phyloP scores from a whole-genome alignment of 2,113 vertebrate species.

The Lepidiolamprologus cunningtoni region DNA sequence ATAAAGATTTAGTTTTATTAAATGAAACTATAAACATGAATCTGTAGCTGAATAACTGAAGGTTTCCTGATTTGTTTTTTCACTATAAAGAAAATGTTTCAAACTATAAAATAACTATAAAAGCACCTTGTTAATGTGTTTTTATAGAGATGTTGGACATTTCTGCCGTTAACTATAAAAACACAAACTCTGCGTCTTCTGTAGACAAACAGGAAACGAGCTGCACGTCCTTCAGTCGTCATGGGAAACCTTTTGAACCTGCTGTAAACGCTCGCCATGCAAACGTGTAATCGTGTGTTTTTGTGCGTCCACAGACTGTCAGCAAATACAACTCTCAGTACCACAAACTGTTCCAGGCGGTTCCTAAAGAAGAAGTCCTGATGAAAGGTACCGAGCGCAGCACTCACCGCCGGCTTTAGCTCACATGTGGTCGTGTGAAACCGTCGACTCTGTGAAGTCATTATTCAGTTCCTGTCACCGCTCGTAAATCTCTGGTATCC shows the following conservation, averaged over 20 bases:
- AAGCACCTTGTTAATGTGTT: neutral
- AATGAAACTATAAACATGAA: neutral
- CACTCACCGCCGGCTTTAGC: neutral
- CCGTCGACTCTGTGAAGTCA: neutral
- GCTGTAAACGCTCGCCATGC: fast-evolving
- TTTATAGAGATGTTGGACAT: neutral
- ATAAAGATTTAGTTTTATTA: neutral
- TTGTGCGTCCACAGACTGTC: constrained; percentile 72
- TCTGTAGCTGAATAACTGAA: neutral
- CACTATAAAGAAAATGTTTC: neutral
- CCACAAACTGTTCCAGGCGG: constrained; percentile 92
- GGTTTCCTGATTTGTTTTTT: neutral
- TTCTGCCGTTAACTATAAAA: neutral
- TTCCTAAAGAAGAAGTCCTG: constrained; percentile 86
- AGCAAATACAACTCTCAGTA: constrained; percentile 97
- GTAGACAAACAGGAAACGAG: neutral
- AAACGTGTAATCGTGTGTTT: constrained; percentile 47
- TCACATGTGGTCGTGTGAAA: fast-evolving
- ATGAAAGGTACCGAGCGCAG: constrained; percentile 81
- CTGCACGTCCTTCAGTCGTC: fast-evolving
- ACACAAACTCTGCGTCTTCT: neutral
- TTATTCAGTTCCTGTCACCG: neutral
- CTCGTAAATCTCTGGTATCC: neutral
- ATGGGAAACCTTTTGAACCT: neutral
- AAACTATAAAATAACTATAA: neutral